Evolutionary conservation across 2,888 invertebrate species (phyloP).

Genomic region (Tetranychus piercei): DNA sequence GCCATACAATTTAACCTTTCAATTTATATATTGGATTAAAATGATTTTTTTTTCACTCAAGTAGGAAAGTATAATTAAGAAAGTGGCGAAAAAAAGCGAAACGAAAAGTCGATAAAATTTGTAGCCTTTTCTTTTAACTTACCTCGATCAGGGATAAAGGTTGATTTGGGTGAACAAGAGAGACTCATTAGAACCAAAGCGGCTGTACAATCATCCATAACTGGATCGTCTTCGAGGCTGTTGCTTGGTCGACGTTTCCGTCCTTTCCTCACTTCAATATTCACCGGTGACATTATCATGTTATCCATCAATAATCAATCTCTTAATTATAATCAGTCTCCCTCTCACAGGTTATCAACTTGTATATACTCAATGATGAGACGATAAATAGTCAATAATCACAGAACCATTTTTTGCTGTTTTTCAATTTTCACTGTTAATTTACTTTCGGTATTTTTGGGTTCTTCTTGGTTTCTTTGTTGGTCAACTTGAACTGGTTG

Average conservation of each 20-base stretch:
- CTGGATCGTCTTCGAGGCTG: conserved; percentile 41
- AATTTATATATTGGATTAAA: too few relatives aligned
- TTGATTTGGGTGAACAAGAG: conserved; percentile 53
- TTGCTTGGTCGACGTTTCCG: conserved; percentile 46
- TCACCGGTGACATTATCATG: neutral
- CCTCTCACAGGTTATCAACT: too few relatives aligned
- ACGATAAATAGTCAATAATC: neutral
- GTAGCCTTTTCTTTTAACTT: too few relatives aligned
- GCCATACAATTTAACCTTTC: too few relatives aligned
- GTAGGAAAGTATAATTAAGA: neutral
- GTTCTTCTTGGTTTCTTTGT: neutral
- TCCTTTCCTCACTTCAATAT: conserved; percentile 18
- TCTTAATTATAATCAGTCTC: too few relatives aligned
- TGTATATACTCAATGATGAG: neutral
- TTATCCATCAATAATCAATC: neutral
- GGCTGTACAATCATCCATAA: conserved; percentile 85
- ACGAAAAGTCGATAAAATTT: neutral
- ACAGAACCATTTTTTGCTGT: neutral
- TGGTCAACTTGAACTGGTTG: neutral
- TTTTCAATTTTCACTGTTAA: neutral
- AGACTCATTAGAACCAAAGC: conserved; percentile 88
- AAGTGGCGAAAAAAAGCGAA: neutral
- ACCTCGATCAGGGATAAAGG: conserved; percentile 20
- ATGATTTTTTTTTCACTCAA: neutral
- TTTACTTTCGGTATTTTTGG: neutral